A percentile compares a stretch with the other conserved stretches of the same genome.
Conservation (phyloP, 2,797 vertebrate species). For the Aeoliscus strigatus region DNA sequence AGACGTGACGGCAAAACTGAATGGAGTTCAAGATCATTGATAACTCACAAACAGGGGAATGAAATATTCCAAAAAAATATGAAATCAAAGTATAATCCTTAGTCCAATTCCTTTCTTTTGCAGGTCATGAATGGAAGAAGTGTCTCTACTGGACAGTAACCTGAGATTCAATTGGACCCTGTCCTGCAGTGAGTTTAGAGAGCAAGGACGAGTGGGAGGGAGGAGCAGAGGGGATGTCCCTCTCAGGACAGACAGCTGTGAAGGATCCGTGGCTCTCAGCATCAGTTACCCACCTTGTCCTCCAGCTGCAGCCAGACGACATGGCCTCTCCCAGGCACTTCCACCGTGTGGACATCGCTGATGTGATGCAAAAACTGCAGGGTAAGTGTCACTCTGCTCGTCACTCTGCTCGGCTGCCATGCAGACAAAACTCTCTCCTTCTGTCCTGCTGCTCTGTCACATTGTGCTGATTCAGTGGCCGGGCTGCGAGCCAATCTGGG, state of each 20-base stretch:
- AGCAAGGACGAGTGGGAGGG: conserved; percentile 31
- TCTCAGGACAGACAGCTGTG: conserved; percentile 42
- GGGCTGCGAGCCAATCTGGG: conserved; percentile 45
- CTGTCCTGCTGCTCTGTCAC: conserved; percentile 34
- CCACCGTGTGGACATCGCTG: conserved; percentile 83
- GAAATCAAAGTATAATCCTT: no score
- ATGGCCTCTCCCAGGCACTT: conserved; percentile 81
- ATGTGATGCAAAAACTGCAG: conserved; percentile 95
- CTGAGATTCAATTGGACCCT: conserved; percentile 47
- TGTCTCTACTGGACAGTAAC: conserved; percentile 57
- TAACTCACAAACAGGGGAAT: no score
- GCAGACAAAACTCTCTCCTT: conserved; percentile 23
- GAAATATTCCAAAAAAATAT: no score
- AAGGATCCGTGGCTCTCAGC: conserved; percentile 27
- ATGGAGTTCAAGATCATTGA: no score
- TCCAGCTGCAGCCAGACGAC: conserved; percentile 28
- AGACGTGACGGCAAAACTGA: no score
- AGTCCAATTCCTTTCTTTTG: conserved; percentile 43
- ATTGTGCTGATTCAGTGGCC: conserved; percentile 70
- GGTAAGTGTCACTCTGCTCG: conserved; percentile 73
- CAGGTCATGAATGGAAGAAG: conserved; percentile 62
- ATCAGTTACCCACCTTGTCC: conserved; percentile 37
- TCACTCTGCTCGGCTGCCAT: no score
- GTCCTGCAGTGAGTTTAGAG: conserved; percentile 49
- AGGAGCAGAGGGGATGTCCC: conserved; percentile 56